phyloP scores from a whole-genome alignment of 2,113 vertebrate species.

The human (Homo sapiens) region GRCh38 chr17:37501001-37501500 shows the following conservation, averaged over 20 bases:
- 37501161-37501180: not conserved
- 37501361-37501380: not conserved
- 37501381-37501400: not conserved
- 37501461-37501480: not conserved
- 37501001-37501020: not conserved
- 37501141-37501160: not conserved
- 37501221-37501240: not conserved
- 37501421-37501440: not conserved
- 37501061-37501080: not conserved
- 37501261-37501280: not conserved
- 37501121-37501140: not conserved
- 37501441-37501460: not conserved
- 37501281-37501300: not conserved
- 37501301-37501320: not conserved
- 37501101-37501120: not conserved
- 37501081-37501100: constrained; percentile 19
- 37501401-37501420: not conserved
- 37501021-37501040: not conserved
- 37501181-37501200: not conserved
- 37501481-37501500: not conserved
- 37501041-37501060: not conserved
- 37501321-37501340: not conserved
- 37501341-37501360: not conserved
- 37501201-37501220: not conserved
- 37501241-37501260: not conserved